Conservation (phyloP, 2,797 vertebrate genomes). For the Macroramphosus scolopax region DNA sequence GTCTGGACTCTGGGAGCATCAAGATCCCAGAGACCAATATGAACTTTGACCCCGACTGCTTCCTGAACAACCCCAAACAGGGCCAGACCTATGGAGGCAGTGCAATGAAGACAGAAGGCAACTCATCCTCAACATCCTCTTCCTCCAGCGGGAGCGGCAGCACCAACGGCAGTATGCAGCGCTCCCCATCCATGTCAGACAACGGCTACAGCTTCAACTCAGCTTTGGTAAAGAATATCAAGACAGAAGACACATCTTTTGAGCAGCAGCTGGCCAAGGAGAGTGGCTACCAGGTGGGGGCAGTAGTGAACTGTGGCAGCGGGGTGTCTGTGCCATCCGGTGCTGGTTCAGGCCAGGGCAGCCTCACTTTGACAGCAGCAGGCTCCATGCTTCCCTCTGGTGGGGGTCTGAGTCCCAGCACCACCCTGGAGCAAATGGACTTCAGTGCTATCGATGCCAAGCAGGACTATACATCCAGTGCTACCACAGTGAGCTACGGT, state of each 20-base stretch:
- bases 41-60: conserved; percentile 99
- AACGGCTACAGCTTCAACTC: conserved; percentile 82
- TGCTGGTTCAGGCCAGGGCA: conserved; percentile 79
- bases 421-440: conserved; percentile 99
- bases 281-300: conserved; percentile 78
- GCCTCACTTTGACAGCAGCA: conserved; percentile 84
- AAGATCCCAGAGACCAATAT: conserved; percentile 96
- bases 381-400: conserved; percentile 92
- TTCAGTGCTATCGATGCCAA: conserved; percentile 98
- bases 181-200: conserved; percentile 77
- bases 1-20: conserved; percentile 85
- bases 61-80: conserved; percentile 99
- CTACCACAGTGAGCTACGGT: conserved; percentile 78
- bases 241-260: conserved; percentile 97
- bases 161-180: conserved; percentile 72
- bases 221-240: conserved; percentile 91
- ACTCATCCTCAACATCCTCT: conserved; percentile 81
- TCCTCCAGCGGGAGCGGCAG: conserved; percentile 69
- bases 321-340: conserved; percentile 79
- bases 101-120: conserved; percentile 89
- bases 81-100: conserved; percentile 98
- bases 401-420: conserved; percentile 96
- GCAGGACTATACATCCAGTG: conserved; percentile 87
- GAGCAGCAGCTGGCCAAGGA: conserved; percentile 98
- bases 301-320: conserved; percentile 73